Percentiles rank a stretch among this genome's conserved stretches.
Conservation (phyloP, 2,888 invertebrate species). For the Euzophera pinguis region DNA sequence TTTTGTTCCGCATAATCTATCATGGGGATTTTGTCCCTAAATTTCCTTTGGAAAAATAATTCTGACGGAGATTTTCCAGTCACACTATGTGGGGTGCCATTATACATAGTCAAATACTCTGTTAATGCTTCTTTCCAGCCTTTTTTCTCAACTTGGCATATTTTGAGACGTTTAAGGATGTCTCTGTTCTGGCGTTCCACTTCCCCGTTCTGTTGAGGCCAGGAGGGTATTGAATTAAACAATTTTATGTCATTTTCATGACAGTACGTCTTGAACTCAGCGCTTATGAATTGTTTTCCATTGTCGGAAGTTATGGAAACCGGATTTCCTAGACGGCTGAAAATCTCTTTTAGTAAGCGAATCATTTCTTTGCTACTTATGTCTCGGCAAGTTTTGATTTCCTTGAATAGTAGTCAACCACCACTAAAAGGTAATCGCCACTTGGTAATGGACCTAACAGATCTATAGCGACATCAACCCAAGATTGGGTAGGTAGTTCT, state of each 20-base stretch:
- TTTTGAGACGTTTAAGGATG: slow-evolving; percentile 27
- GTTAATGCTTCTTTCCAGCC: slow-evolving; percentile 21
- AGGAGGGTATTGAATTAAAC: slow-evolving; percentile 26
- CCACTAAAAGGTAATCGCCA: slow-evolving; percentile 21
- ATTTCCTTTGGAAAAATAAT: slow-evolving; percentile 21
- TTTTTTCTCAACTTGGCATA: slow-evolving; percentile 19
- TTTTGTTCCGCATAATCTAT: slow-evolving; percentile 10
- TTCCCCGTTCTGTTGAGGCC: slow-evolving; percentile 31
- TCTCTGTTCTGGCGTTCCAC: slow-evolving; percentile 33
- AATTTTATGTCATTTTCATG: slow-evolving; percentile 20
- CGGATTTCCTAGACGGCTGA: slow-evolving; percentile 24
- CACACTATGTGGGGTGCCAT: slow-evolving; percentile 24
- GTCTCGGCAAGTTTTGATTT: slow-evolving; percentile 17
- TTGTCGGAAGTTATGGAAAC: slow-evolving; percentile 24
- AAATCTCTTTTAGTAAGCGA: slow-evolving; percentile 22
- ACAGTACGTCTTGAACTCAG: slow-evolving; percentile 23
- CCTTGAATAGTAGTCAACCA: slow-evolving; percentile 28
- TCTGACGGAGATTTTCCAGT: slow-evolving; percentile 29
- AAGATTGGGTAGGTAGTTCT: slow-evolving; percentile 22
- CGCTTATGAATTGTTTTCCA: slow-evolving; percentile 25
- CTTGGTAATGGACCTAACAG: slow-evolving; percentile 25
- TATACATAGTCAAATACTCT: slow-evolving; percentile 30
- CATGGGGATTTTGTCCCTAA: slow-evolving; percentile 26
- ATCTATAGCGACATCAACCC: slow-evolving; percentile 32
- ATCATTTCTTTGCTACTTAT: slow-evolving; percentile 18